These are phyloP conservation scores for Nycticorax nycticorax DNA, from an alignment of 2,113 vertebrate species.

Conservation along the genomic window DNA sequence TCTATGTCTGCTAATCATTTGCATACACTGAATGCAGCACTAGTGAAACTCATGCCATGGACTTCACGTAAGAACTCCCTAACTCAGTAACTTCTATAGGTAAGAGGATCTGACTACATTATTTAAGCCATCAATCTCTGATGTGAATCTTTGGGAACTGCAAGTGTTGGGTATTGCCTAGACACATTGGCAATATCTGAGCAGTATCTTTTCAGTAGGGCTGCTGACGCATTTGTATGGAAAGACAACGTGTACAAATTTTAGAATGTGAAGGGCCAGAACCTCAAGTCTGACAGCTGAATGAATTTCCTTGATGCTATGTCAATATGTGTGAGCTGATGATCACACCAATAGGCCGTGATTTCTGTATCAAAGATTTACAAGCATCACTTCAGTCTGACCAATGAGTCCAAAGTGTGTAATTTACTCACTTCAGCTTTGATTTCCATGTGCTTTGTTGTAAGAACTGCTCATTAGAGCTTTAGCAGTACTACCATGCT, in stretches of 20 bases:
- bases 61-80: background rate
- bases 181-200: background rate
- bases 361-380: too few species aligned
- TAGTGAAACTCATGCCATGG: background rate
- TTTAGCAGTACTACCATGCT: background rate
- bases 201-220: background rate
- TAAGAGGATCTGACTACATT: background rate
- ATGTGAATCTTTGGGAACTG: background rate
- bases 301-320: background rate
- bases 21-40: background rate
- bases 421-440: background rate
- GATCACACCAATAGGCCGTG: background rate
- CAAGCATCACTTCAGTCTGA: background rate
- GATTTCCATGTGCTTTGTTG: background rate
- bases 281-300: background rate
- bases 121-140: background rate
- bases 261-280: background rate
- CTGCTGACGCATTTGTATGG: background rate
- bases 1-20: background rate
- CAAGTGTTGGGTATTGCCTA: background rate
- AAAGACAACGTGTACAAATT: background rate
- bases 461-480: background rate
- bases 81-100: background rate
- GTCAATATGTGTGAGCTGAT: background rate
- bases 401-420: background rate